Conservation (phyloP, 2,888 invertebrate genomes). For the Syrista parreyssii region DNA sequence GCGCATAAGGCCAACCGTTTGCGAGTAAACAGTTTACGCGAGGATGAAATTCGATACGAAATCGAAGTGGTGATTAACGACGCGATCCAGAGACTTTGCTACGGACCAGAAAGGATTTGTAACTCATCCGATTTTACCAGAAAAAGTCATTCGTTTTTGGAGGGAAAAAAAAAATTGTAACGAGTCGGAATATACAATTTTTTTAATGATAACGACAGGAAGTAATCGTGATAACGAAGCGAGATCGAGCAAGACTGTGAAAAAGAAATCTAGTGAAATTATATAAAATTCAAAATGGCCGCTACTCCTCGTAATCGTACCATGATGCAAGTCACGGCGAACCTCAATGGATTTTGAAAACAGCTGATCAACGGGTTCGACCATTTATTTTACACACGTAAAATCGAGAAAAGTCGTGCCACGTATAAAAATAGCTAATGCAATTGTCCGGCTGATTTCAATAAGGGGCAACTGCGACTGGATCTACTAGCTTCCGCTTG, state of each 20-base stretch:
- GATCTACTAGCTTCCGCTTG: not conserved
- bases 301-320: not conserved
- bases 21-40: constrained; percentile 30
- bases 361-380: too few relatives aligned
- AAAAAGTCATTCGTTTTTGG: constrained; percentile 43
- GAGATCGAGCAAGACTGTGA: not conserved
- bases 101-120: constrained; percentile 45
- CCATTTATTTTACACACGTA: not conserved
- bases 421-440: not conserved
- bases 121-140: constrained; percentile 53
- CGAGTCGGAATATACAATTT: not conserved
- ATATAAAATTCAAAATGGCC: not conserved
- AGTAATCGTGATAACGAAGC: not conserved
- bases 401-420: not conserved
- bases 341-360: too few relatives aligned
- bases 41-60: constrained; percentile 63
- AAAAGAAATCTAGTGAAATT: not conserved
- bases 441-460: not conserved
- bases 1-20: constrained; percentile 12
- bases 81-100: not conserved
- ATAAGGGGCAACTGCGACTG: not conserved
- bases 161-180: not conserved
- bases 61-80: constrained; percentile 60
- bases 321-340: too few relatives aligned
- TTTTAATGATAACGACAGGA: not conserved